Evolutionary conservation across 2,797 vertebrate species (phyloP).

Genomic region (Scolopax rusticola): DNA sequence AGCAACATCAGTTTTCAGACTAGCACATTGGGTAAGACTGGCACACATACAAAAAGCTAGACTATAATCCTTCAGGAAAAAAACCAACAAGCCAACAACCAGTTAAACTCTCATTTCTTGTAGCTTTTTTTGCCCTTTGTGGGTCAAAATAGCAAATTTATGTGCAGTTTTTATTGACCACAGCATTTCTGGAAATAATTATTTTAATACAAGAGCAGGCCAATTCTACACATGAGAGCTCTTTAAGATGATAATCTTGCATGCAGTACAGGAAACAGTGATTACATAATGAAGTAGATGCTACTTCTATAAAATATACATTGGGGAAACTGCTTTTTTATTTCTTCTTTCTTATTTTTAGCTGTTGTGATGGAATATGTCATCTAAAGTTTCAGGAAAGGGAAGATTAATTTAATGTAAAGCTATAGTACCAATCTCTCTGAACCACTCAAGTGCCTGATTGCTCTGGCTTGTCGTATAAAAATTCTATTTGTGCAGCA

Average conservation of each 20-base stretch:
- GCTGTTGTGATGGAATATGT: not conserved
- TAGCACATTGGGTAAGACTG: accelerated
- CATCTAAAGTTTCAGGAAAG: not conserved
- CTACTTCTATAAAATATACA: not conserved
- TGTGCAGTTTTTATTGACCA: not conserved
- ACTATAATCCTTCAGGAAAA: not conserved
- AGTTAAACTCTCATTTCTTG: not conserved
- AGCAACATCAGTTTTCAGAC: not conserved
- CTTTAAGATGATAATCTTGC: not conserved
- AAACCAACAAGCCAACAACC: not conserved
- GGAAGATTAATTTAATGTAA: not conserved
- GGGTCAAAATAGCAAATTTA: not conserved
- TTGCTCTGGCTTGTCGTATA: not conserved
- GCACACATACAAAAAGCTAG: not conserved
- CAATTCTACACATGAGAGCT: not conserved
- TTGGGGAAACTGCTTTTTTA: not conserved
- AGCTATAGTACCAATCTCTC: not conserved
- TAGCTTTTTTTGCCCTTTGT: not conserved
- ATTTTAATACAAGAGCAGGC: not conserved
- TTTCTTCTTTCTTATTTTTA: not conserved
- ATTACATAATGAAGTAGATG: not conserved
- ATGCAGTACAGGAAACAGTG: not conserved
- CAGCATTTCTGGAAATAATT: not conserved
- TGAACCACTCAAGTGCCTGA: not conserved
- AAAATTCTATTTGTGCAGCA: not conserved